phyloP scores from a whole-genome alignment of 2,888 invertebrate genomes.

The Thera britannica region DNA sequence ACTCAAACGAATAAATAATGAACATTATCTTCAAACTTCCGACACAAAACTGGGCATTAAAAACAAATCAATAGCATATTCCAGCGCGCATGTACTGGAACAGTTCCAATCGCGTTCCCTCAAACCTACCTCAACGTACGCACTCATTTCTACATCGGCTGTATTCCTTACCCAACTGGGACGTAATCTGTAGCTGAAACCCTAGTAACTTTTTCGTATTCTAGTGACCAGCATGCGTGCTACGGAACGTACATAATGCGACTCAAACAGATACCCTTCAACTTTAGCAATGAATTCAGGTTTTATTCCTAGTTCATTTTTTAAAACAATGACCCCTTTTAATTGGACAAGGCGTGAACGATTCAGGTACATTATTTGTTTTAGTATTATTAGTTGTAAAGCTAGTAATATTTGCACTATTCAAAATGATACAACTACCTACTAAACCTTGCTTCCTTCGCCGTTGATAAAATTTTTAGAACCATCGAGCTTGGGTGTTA shows the following conservation, averaged over 20 bases:
- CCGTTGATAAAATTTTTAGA: no score
- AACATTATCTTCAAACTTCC: conserved; percentile 1
- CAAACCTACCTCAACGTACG: conserved; percentile 36
- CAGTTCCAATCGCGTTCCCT: conserved; percentile 33
- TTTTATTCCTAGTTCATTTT: conserved; percentile 5
- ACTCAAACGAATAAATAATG: neutral
- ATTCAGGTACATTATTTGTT: no score
- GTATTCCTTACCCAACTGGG: conserved; percentile 4
- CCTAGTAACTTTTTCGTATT: conserved; percentile 6
- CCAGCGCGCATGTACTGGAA: conserved; percentile 42
- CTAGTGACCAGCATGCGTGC: conserved; percentile 35
- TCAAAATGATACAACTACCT: no score
- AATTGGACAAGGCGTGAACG: neutral
- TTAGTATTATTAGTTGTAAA: no score
- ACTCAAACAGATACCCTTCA: conserved; percentile 50
- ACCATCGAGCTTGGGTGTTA: no score
- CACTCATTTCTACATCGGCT: conserved; percentile 17
- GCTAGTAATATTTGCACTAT: no score
- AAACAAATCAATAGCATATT: conserved; percentile 39
- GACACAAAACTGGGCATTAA: conserved; percentile 11
- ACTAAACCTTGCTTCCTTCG: no score
- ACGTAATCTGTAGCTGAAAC: conserved; percentile 12
- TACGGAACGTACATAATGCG: conserved; percentile 44
- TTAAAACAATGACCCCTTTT: neutral
- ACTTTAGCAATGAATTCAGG: conserved; percentile 3